Evolutionary conservation across 2,113 vertebrate genomes (phyloP).

Genomic region (Rattus norvegicus): DNA sequence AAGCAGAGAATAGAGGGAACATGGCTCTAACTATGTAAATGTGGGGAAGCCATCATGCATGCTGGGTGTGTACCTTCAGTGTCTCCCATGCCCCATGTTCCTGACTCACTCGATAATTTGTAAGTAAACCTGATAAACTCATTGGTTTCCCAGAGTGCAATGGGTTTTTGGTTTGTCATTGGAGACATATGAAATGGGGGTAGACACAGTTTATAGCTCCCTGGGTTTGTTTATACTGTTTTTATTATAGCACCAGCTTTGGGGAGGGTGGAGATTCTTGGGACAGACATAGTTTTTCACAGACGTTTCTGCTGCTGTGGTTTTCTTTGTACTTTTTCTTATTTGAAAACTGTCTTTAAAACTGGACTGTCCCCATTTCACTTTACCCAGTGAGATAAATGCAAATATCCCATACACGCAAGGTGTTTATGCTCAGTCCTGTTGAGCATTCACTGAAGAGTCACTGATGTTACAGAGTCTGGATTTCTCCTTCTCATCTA

Average conservation of each 20-base stretch:
- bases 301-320: neutral
- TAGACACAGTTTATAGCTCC: too few species aligned
- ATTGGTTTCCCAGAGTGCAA: neutral
- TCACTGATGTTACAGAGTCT: neutral
- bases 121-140: neutral
- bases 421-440: neutral
- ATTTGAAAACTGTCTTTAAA: constrained; percentile 9
- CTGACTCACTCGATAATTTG: neutral
- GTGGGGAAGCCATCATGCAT: neutral
- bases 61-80: neutral
- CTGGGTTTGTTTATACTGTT: neutral
- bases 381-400: neutral
- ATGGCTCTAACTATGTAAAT: too few species aligned
- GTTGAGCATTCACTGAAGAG: neutral
- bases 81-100: neutral
- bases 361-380: neutral
- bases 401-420: neutral
- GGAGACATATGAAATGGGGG: too few species aligned
- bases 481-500: neutral
- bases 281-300: neutral
- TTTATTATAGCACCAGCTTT: neutral
- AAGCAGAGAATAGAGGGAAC: neutral
- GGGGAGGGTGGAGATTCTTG: neutral
- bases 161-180: neutral
- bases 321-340: neutral